Base-by-base conservation (phyloP, 2,797 vertebrate species). In the Micrastur ruficollis region DNA sequence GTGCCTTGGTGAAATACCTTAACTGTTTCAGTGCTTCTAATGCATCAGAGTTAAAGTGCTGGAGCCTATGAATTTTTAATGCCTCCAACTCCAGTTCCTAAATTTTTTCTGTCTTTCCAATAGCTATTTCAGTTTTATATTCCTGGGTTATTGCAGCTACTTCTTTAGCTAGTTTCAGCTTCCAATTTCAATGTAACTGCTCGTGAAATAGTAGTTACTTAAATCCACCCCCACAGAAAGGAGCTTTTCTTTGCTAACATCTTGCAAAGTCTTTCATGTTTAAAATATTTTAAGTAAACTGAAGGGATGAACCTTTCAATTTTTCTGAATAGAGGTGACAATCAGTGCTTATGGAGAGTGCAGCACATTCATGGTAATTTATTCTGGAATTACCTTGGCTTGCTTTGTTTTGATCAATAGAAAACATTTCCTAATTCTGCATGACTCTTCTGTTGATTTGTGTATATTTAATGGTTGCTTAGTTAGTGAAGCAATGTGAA, bases 21-120 rank as follows among this genome's bases (percentile, higher is more conserved):
- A 98, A 98, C 98, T 91, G 9, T 96, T 97, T 97, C 95, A 16
- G 11, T 70, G 93, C 96, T 95, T 40, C 78, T 75, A 59, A 91
- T 96, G 70, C 90, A 93, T 92, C 71, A 95, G 55, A 87, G 47
- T 81, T 89, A 81, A 95, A 97, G 61, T 50, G 79, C 50, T 71
- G 49, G 62, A 90, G 49, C 42, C 47, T 55, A 74, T 94, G 74
- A 95, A 94, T 95, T 96, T 95, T 94, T 95, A 78, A 96, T 78
- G 27, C 20, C 11, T 91, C 42, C 49, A 56, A 75, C 59, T 94
- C 31, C 34, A 80, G 62, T 96, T 95, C 68, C 80, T 72, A 94
- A 95, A 36, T 93, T 91, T 81, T 71, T 96, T 86, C 53, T 63
- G 23, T 73, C 85, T 95, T 92, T 93, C 76, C 50, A 82, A 36